Evolutionary conservation across 2,888 invertebrate genomes (phyloP), one percentile per base, ranked within the genome.

Genomic region (Eupelmus urozonus): DNA sequence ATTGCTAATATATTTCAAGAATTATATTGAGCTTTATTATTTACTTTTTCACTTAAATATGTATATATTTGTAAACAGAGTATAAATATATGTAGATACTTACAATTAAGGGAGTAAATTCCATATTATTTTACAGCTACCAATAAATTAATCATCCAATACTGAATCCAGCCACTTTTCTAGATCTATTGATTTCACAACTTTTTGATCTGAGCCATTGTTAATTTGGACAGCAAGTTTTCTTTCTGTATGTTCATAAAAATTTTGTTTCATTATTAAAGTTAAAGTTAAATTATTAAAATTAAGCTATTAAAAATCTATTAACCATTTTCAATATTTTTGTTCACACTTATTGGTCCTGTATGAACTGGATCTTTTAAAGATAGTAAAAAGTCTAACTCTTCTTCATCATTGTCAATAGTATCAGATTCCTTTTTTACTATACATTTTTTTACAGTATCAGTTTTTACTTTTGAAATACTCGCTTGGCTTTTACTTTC

Each of bases 121-220:
- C 72, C 76, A 79, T 79, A 2, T 57, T 67, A 40, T 40, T 59
- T 53, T 16, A 34, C 49, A 40, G 4, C 1, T 65, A 65, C 40
- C 3, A 29, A 59, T 42, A 18, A 1, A 60, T 84, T 81, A 86
- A 80, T 86, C 85, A 59, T 87, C 87, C 66, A 88, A 81, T 1
- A 89, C 83, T 53, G 86, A 84, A 82, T 89, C 89, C 74, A 89
- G 73, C 87, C 88, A 88, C 62, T 87, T 87, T 66, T 89, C 89
- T 40, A 89, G 81, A 70, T 88, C 88, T 55, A 85, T 83, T 42
- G 88, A 82, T 73, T 88, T 87, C 3, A 80, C 79, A 34, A 84
- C 80, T 7, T 73, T 76, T 25, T 73, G 62, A 16, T 69, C n/a
- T 2, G 23, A 9, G 34, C 4, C 20, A 51, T 42, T 59, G 42